A percentile compares a stretch with the other conserved stretches of the same genome.
phyloP scores from a whole-genome alignment of 2,888 invertebrate species.

The Cactoblastis cactorum region DNA sequence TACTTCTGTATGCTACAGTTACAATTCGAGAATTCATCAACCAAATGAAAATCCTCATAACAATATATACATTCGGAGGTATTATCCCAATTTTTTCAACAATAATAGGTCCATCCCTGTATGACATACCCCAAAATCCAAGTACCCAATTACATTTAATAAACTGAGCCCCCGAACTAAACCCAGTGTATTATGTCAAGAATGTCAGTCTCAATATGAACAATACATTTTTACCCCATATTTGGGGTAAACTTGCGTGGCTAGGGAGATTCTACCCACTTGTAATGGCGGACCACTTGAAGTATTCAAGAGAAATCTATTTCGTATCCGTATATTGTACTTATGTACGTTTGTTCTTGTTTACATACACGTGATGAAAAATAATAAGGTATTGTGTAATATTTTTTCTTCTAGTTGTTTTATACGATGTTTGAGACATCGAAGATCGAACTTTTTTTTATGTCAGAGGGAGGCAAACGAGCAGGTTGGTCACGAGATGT shows the following conservation, averaged over 20 bases:
- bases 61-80: background rate
- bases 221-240: conserved; percentile 53
- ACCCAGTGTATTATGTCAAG: conserved; percentile 43
- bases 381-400: no score
- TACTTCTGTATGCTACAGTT: no score
- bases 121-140: conserved; percentile 12
- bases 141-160: conserved; percentile 34
- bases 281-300: conserved; percentile 41
- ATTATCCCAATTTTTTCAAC: background rate
- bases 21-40: background rate
- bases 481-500: no score
- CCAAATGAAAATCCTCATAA: background rate
- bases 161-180: conserved; percentile 30
- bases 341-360: background rate
- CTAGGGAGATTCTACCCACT: conserved; percentile 18
- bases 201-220: conserved; percentile 37
- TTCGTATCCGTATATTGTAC: conserved; percentile 19
- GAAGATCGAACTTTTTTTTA: no score
- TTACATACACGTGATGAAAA: no score
- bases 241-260: conserved; percentile 33
- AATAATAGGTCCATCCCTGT: background rate
- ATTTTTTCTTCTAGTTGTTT: no score
- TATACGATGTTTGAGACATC: no score
- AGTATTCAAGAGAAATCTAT: conserved; percentile 54
- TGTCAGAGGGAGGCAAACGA: no score